Evolutionary conservation across 2,113 vertebrate species (phyloP).

Genomic region (Periophthalmodon schlosseri): DNA sequence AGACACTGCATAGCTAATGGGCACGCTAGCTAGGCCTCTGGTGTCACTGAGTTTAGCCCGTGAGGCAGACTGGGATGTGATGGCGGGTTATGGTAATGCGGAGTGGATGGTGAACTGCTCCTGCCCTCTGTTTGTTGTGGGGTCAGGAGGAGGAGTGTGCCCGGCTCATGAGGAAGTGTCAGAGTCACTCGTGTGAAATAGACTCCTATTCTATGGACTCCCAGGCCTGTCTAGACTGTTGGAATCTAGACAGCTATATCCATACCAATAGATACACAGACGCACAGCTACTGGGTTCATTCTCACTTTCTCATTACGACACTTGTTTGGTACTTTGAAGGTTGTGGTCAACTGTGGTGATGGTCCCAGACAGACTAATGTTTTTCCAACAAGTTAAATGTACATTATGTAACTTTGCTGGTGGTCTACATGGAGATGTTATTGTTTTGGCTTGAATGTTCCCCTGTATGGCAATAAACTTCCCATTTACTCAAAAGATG

Average conservation of each 20-base stretch:
- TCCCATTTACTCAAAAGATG: too few species aligned
- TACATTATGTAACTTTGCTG: background rate
- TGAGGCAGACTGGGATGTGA: conserved; percentile 6
- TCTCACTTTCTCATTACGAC: background rate
- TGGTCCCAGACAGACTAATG: background rate
- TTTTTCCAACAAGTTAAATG: background rate
- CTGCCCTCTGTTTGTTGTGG: conserved; percentile 8
- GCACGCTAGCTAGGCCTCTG: background rate
- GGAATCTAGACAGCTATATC: conserved; percentile 8
- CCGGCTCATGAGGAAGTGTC: conserved; percentile 28
- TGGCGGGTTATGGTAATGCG: conserved; percentile 21
- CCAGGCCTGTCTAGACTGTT: conserved; percentile 8
- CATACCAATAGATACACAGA: background rate
- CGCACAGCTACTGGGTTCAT: background rate
- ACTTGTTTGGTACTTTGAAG: background rate
- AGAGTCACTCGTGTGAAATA: conserved; percentile 30
- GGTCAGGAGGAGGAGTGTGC: conserved; percentile 22
- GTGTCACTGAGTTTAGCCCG: background rate
- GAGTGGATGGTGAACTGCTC: conserved; percentile 20
- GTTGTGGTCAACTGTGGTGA: background rate
- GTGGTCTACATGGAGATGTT: too few species aligned
- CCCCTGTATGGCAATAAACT: too few species aligned
- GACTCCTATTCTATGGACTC: conserved; percentile 6
- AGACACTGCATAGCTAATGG: background rate
- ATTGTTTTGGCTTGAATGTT: too few species aligned